Conservation (phyloP, 1,140 invertebrate genomes). For the Drosophila bocki region DNA sequence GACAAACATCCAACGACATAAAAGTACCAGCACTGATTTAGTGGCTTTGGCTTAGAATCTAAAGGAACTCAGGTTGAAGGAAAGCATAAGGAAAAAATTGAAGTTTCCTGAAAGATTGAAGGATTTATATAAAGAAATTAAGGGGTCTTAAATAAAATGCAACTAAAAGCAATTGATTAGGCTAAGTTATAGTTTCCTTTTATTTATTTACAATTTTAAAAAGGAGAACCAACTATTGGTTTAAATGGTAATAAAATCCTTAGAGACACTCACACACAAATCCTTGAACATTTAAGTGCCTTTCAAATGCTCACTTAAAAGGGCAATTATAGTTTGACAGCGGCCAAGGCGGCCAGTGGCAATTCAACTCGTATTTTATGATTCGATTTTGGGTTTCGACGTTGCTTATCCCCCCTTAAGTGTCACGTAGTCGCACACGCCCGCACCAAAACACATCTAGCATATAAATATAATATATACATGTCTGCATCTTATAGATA, state of each 20-base stretch:
- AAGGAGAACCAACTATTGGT: too few relatives aligned
- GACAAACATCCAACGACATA: slow-evolving; percentile 63
- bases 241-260: background rate
- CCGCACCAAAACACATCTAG: slow-evolving; percentile 27
- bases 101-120: too few relatives aligned
- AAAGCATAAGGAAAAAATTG: background rate
- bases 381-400: slow-evolving; percentile 75
- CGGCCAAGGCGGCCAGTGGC: slow-evolving; percentile 40
- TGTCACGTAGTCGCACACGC: slow-evolving; percentile 63
- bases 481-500: slow-evolving; percentile 74
- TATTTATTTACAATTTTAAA: background rate
- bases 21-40: slow-evolving; percentile 35
- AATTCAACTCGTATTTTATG: slow-evolving; percentile 73
- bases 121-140: background rate
- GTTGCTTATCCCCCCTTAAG: slow-evolving; percentile 73
- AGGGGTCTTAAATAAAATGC: background rate
- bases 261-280: background rate
- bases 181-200: too few relatives aligned
- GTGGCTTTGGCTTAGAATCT: slow-evolving; percentile 17
- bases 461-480: slow-evolving; percentile 59
- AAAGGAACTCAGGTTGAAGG: background rate
- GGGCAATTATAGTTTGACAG: slow-evolving; percentile 67
- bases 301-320: slow-evolving; percentile 63
- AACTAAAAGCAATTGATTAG: background rate
- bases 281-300: slow-evolving; percentile 5